Conservation (phyloP, 2,113 vertebrate species). For the Pedionomus torquatus region DNA sequence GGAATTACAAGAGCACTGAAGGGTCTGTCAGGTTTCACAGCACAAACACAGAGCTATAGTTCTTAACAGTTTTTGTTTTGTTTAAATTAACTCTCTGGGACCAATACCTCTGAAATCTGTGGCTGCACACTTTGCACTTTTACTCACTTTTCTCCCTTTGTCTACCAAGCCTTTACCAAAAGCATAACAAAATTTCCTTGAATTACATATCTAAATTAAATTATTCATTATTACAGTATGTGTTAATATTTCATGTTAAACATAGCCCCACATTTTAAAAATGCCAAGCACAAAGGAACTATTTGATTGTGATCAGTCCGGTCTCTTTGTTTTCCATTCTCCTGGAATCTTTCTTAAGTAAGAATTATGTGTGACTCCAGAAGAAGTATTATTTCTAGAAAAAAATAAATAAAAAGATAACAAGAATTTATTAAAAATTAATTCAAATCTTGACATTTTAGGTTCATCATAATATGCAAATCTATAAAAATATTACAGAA, state of each 20-base stretch:
- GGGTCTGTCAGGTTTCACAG: not conserved
- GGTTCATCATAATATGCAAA: not conserved
- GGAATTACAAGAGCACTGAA: not conserved
- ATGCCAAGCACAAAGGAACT: not conserved
- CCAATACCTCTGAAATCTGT: not conserved
- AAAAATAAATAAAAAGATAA: too few species aligned
- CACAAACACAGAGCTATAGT: not conserved
- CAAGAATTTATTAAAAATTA: not conserved
- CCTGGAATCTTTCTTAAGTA: not conserved
- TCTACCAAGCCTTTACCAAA: not conserved
- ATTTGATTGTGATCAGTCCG: not conserved
- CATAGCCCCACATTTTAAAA: not conserved
- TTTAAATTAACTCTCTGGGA: not conserved
- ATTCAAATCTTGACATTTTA: not conserved
- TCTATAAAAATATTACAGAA: not conserved
- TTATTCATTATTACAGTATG: not conserved
- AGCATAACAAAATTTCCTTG: not conserved
- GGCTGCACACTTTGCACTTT: not conserved
- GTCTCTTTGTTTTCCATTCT: not conserved
- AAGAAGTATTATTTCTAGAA: not conserved
- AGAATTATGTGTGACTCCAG: too few species aligned
- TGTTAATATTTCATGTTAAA: not conserved
- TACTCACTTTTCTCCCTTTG: not conserved
- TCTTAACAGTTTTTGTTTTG: not conserved
- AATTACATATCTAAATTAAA: not conserved